Evolutionary conservation across 2,888 invertebrate species (phyloP), one percentile per base, ranked within the genome.

Genomic region (Apamea sordens): DNA sequence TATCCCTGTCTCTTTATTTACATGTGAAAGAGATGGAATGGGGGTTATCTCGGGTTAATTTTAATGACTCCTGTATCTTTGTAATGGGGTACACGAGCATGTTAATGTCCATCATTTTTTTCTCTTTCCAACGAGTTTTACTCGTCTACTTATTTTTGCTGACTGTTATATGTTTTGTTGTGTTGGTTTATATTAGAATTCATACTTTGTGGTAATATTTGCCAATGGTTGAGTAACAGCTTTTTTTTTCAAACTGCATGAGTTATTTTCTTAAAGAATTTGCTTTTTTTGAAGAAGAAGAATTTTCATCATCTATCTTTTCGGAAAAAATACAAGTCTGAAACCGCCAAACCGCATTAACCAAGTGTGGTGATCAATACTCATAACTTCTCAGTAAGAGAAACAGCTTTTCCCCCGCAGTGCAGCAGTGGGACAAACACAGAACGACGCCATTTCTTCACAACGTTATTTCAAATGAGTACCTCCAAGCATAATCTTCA

Each of bases 51-150:
- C 61, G 73, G 83, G n/a, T 32, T 73, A 76, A 73, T 73, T 73
- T 86, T 70, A 86, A 83, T 83, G 77, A 65, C 28, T 47, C 47
- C 69, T 76, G 61, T 82, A 76, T 83, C 71, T 76, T 36, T 76
- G 11, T 86, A 83, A 83, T 74, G 70, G 59, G 47, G 5, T 68
- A 82, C 75, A 82, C 36, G 74, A 24, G 11, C 56, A 82, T 44
- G 72, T 69, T 86, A 86, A 82, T 86, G 69, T 73, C 28, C 64
- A n/a, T 70, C 59, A 53, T 81, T 71, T 65, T 65, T 71, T 61
- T 41, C 68, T 61, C 8, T 69, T 36, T 80, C 53, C 24, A 32
- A 80, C 81, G 50, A 32, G 44, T 53, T 85, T 32, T 67, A 53
- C 36, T 61, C 13, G 2, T 61, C 7, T 53, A 44, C 21, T 18